Base-by-base conservation (phyloP, 2,113 vertebrate species). In the Apaloderma vittatum region DNA sequence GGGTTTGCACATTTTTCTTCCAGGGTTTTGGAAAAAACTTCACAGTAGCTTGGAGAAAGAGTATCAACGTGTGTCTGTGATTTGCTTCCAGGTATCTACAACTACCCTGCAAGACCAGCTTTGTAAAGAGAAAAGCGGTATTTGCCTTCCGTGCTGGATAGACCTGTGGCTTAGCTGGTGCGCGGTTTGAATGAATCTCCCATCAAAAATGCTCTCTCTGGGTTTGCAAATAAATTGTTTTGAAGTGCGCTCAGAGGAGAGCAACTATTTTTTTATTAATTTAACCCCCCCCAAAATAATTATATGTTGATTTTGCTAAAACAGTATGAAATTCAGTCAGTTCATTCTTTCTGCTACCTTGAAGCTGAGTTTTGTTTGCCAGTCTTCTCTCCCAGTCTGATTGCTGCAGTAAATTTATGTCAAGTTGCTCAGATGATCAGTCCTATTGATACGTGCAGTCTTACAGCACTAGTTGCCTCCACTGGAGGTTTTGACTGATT, bases 341-440 rank as follows among this genome's bases (percentile, higher is more conserved):
- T 72, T 90, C 34, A 12, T 90, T 80, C 32, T 82, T 86, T 79
- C 54, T 79, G 19, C 34, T 27, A 29, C 62, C 45, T 86, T 95
- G 49, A 30, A 9, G 11, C 55, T 37, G 37, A n/a, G 22, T 61
- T 72, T 67, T 71, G 27, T 48, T 93, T 76, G 36, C 62, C 29
- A 52, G 26, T 17, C 23, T 92, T 82, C 19, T 92, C 4, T 81
- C 23, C 49, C 26, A 36, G 1, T 37, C n/a, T 0, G 0, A 63
- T 67, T 65, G 27, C 49, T 82, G 19, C 21, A 82, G 11, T 32
- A 57, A 61, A 5, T 8, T 51, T 75, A 79, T 72, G 49, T 67
- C 62, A 87, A 23, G 48, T 75, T 65, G 52, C 51, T 88, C 36
- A 49, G 18, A 40, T 65, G 70, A 81, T 32, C 57, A 40, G 24